phyloP scores from a whole-genome alignment of 2,113 vertebrate genomes.

The Cheilinus undulatus region DNA sequence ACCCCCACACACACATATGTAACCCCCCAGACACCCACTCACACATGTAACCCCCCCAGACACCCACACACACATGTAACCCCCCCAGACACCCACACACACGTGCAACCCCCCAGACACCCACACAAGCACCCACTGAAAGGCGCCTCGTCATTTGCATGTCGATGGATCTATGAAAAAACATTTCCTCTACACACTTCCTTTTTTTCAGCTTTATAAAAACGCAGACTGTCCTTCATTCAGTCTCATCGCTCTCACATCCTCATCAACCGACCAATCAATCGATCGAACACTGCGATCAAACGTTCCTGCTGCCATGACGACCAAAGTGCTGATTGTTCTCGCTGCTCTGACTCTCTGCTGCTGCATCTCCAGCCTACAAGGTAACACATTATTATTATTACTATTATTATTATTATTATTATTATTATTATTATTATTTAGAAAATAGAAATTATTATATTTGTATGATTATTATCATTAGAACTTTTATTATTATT shows the following conservation, averaged over 20 bases:
- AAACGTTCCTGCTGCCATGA: constrained; percentile 25
- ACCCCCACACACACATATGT: no score
- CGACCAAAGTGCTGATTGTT: constrained; percentile 22
- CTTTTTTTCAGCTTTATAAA: constrained; percentile 51
- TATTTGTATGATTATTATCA: no score
- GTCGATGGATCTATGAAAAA: no score
- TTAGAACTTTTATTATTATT: no score
- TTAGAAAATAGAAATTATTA: no score
- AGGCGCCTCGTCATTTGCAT: no score
- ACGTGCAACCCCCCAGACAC: no score
- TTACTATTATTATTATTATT: background rate
- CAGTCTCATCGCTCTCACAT: constrained; percentile 22
- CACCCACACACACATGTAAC: no score
- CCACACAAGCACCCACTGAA: no score
- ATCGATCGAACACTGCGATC: constrained; percentile 22
- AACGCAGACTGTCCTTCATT: constrained; percentile 3
- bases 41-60: no score
- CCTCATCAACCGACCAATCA: constrained; percentile 1
- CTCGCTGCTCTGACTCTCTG: constrained; percentile 47
- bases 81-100: no score
- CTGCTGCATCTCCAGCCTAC: constrained; percentile 12
- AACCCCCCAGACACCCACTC: no score
- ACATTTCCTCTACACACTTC: constrained; percentile 26
- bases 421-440: background rate
- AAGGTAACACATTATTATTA: constrained; percentile 23